Conservation (phyloP, 2,113 vertebrate genomes). For the Myxocyprinus asiaticus region DNA sequence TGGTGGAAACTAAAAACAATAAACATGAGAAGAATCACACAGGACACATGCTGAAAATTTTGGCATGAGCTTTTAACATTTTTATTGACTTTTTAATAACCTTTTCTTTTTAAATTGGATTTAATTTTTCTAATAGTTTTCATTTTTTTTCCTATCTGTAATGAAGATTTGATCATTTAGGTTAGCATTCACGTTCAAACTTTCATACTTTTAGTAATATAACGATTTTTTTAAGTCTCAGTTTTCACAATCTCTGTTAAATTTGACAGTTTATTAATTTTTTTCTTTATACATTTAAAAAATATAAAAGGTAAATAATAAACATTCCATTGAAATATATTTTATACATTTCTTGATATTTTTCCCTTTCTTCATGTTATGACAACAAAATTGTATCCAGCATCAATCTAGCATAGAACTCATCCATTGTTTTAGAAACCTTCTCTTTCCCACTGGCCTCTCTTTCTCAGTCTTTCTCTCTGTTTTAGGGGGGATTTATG, state of each 20-base stretch:
- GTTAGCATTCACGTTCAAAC: conserved; percentile 80
- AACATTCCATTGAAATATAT: conserved; percentile 82
- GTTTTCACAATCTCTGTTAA: conserved; percentile 72
- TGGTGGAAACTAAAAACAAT: not conserved
- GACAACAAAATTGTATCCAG: conserved; percentile 60
- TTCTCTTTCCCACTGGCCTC: conserved; percentile 57
- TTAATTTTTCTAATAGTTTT: conserved; percentile 56
- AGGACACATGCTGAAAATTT: conserved; percentile 64
- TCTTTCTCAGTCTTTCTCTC: conserved; percentile 34
- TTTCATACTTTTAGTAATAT: conserved; percentile 72
- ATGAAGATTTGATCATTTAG: conserved; percentile 74
- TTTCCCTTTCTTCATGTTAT: conserved; percentile 53
- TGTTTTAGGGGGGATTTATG: not conserved
- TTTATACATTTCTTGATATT: conserved; percentile 71
- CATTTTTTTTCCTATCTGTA: conserved; percentile 65
- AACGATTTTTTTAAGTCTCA: conserved; percentile 67
- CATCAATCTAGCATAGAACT: conserved; percentile 67
- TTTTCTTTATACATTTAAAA: conserved; percentile 76
- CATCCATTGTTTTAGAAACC: conserved; percentile 62
- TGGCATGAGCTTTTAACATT: conserved; percentile 76
- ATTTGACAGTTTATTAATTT: conserved; percentile 66
- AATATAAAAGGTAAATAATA: conserved; percentile 81
- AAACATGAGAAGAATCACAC: conserved; percentile 51
- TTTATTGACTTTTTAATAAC: conserved; percentile 69
- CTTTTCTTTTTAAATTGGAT: conserved; percentile 64